Evolutionary conservation across 2,888 invertebrate species (phyloP), one percentile per base, ranked within the genome.

Genomic region (Apamea epomidion): DNA sequence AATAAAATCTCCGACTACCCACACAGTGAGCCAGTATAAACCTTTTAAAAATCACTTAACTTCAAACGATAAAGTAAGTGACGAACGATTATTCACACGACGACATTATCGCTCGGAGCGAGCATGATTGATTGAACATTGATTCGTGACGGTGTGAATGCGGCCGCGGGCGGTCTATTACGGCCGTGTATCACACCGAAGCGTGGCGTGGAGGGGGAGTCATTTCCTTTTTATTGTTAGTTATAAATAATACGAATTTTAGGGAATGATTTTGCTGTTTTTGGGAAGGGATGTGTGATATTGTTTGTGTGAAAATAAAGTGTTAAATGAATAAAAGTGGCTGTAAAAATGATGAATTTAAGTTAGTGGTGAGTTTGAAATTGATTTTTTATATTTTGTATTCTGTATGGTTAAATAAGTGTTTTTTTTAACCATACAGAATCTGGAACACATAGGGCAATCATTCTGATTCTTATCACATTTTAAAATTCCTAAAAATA

Each of bases 51-150:
- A 86, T 89, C 88, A 88, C 86, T 90, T 88, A 86, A 86, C 78
- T 86, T 84, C 78, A 78, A 80, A 82, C 84, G 84, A 73, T 81
- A 79, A 80, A 84, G 76, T 78, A 81, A 85, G 83, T 83, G 84
- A 78, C 60, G 64, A 77, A 77, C 87, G 88, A 89, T 89, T 88
- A 89, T 82, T 90, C 88, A 88, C 79, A 78, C 74, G 73, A 79
- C 74, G 88, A 89, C 88, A 82, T 88, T 83, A 89, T 89, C 88
- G 87, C 84, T 72, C 48, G 48, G 64, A 76, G 88, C 73, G 80
- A 81, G 51, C 83, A 82, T 90, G 89, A 89, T 90, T 90, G 90
- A 90, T 89, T 81, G 83, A 72, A 82, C 90, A 88, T 90, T 88
- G 87, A 90, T 88, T 85, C 87, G 83, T 85, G 87, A 87, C 83